These are phyloP conservation scores for Anarhynchus alexandrinus DNA, from an alignment of 2,113 vertebrate species.

Conservation along the genomic window DNA sequence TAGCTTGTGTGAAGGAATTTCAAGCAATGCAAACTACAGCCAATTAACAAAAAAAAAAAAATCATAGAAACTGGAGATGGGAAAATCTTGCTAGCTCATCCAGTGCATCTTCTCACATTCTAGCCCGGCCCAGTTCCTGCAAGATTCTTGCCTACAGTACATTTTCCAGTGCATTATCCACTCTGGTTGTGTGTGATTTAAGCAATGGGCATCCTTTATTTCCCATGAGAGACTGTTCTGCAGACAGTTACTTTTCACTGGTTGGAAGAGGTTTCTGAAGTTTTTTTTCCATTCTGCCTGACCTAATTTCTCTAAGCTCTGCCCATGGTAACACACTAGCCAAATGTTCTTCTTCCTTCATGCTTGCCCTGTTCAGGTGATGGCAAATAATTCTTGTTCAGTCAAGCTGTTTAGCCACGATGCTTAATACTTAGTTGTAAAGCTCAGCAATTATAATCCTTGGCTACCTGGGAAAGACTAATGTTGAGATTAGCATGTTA, in stretches of 20 bases:
- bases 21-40: background rate
- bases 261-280: background rate
- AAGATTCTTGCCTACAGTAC: background rate
- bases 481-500: background rate
- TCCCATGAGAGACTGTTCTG: background rate
- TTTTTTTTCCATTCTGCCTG: background rate
- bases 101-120: background rate
- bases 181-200: background rate
- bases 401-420: background rate
- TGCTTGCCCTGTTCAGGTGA: background rate
- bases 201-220: background rate
- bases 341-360: background rate
- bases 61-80: background rate
- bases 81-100: background rate
- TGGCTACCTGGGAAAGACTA: background rate
- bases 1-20: background rate
- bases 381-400: slow-evolving; percentile 7
- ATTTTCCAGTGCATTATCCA: slow-evolving; percentile 5
- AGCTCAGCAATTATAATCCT: background rate
- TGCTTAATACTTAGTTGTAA: background rate
- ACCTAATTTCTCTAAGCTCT: background rate
- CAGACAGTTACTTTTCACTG: background rate
- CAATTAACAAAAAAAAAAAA: background rate
- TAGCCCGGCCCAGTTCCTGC: background rate
- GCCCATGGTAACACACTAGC: background rate